phyloP scores from a whole-genome alignment of 2,797 vertebrate genomes.

The Choloepus didactylus region DNA sequence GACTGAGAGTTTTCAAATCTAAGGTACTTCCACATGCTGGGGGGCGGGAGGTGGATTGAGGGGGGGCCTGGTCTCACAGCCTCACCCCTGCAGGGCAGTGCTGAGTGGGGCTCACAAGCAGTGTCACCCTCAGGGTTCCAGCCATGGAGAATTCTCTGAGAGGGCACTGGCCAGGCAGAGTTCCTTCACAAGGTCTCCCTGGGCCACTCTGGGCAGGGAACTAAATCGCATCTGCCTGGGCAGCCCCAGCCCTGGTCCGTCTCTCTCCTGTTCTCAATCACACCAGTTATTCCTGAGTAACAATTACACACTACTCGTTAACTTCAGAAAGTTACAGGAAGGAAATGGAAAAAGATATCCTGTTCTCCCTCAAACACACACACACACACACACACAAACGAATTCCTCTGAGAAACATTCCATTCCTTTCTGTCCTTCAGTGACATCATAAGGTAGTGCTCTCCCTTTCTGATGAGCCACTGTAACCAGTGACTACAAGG shows the following conservation, averaged over 20 bases:
- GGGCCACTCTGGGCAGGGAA: neutral
- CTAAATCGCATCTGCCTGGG: neutral
- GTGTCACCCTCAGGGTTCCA: neutral
- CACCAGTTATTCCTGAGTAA: neutral
- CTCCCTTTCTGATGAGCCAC: neutral
- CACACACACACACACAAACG: neutral
- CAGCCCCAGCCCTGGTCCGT: neutral
- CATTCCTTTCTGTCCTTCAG: neutral
- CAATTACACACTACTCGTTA: neutral
- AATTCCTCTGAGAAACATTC: neutral
- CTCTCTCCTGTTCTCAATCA: neutral
- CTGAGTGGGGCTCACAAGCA: rapidly evolving
- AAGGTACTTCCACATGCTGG: neutral
- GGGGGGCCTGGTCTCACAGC: neutral
- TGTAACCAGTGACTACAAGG: neutral
- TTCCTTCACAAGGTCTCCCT: neutral
- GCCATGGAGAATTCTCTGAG: neutral
- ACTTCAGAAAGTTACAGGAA: conserved; percentile 38
- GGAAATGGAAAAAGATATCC: conserved; percentile 52
- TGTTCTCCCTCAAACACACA: neutral
- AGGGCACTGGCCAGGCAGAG: neutral
- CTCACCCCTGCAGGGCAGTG: neutral
- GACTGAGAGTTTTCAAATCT: neutral
- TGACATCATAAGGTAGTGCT: neutral
- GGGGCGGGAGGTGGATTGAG: neutral